phyloP scores from a whole-genome alignment of 1,140 invertebrate genomes.

The Leptopilina clavipes region DNA sequence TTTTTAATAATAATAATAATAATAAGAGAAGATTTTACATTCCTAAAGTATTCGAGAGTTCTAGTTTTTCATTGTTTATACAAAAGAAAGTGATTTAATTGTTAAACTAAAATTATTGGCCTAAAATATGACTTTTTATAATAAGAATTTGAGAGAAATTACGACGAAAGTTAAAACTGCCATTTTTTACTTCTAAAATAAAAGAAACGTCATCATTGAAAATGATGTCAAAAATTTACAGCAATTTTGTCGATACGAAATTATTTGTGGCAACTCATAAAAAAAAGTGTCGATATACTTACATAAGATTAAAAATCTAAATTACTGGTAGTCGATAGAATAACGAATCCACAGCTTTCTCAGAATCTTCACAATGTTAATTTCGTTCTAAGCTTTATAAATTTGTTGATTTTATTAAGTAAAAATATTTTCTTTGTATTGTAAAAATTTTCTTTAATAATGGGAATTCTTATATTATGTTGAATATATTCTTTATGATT shows the following conservation, averaged over 20 bases:
- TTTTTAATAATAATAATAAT: not conserved
- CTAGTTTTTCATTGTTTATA: not conserved
- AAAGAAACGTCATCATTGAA: too few species aligned
- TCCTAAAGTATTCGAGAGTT: constrained; percentile 7
- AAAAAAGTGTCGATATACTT: too few species aligned
- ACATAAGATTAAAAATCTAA: too few species aligned
- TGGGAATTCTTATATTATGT: not conserved
- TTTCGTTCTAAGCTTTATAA: constrained; percentile 27
- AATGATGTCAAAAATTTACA: too few species aligned
- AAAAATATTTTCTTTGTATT: constrained; percentile 10
- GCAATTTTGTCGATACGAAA: too few species aligned
- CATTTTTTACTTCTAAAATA: too few species aligned
- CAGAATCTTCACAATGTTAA: constrained; percentile 17
- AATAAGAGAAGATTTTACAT: constrained; percentile 14
- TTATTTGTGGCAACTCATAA: too few species aligned
- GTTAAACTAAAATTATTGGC: not conserved
- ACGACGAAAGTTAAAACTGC: not conserved
- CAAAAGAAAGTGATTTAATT: not conserved
- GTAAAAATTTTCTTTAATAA: not conserved
- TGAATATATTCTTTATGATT: not conserved
- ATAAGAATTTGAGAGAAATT: not conserved
- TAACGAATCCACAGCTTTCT: not conserved
- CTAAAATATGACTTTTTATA: not conserved
- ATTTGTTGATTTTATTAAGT: constrained; percentile 30
- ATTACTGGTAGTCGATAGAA: not conserved